Percentiles rank a stretch among this genome's conserved stretches.
Conservation (phyloP, 2,888 invertebrate species). For the Eristalis intricaria region DNA sequence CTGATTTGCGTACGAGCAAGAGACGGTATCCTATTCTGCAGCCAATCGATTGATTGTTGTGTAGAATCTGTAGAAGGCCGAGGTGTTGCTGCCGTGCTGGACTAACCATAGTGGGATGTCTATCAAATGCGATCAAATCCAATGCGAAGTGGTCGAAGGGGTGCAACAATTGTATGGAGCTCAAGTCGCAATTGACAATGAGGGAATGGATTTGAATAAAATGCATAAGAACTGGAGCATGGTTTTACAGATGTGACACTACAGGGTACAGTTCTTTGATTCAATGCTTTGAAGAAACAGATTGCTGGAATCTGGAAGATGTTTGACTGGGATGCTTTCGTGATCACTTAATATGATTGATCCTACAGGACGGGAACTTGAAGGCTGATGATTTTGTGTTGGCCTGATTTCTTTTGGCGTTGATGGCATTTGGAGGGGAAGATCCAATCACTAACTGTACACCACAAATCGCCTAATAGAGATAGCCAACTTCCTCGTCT, state of each 20-base stretch:
- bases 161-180: neutral
- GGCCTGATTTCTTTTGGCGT: too few relatives aligned
- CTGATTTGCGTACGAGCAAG: slow-evolving; percentile 17
- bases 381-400: too few relatives aligned
- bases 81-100: neutral
- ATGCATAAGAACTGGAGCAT: neutral
- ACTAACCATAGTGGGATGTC: neutral
- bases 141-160: neutral
- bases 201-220: neutral
- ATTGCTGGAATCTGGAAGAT: neutral
- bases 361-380: too few relatives aligned
- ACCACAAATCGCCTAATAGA: too few relatives aligned
- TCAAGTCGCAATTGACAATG: neutral
- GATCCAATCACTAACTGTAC: too few relatives aligned
- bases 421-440: too few relatives aligned
- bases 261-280: neutral
- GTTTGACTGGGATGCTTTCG: too few relatives aligned
- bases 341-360: too few relatives aligned
- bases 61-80: neutral
- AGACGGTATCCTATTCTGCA: neutral
- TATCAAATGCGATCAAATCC: neutral
- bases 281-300: neutral
- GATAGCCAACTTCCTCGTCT: too few relatives aligned
- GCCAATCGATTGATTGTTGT: slow-evolving; percentile 33
- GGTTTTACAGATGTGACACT: neutral